phyloP scores from a whole-genome alignment of 2,888 invertebrate species.

The Oscheius sp. region DNA sequence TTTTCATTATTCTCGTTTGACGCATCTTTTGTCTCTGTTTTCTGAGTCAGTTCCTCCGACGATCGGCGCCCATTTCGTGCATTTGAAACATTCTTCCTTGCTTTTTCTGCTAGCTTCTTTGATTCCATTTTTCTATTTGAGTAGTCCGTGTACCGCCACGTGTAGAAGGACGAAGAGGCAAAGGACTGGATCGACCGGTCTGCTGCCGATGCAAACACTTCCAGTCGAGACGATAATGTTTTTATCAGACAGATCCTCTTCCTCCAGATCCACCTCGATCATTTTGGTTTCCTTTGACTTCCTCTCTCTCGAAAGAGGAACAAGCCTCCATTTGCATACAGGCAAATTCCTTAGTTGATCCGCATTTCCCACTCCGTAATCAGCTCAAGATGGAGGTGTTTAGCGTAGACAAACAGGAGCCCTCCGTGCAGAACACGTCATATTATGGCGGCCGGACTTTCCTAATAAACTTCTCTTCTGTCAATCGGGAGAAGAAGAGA shows the following conservation, averaged over 20 bases:
- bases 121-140: not conserved
- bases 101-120: not conserved
- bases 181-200: constrained; percentile 17
- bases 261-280: not conserved
- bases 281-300: not conserved
- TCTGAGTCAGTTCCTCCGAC: not conserved
- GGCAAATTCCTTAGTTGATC: not conserved
- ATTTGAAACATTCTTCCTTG: constrained; percentile 11
- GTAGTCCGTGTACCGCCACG: constrained; percentile 8
- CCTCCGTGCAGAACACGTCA: not conserved
- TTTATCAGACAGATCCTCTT: not conserved
- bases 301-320: no score
- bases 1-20: not conserved
- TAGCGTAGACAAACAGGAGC: constrained; percentile 5
- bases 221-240: not conserved
- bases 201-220: not conserved
- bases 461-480: not conserved
- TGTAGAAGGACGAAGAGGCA: no score
- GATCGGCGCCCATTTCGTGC: constrained; percentile 4
- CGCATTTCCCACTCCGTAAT: constrained; percentile 17
- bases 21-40: constrained; percentile 8
- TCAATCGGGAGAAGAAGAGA: no score
- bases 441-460: not conserved
- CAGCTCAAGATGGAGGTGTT: not conserved
- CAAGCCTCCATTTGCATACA: no score